Conservation (phyloP, 2,113 vertebrate species). For the Aphelocoma coerulescens region DNA sequence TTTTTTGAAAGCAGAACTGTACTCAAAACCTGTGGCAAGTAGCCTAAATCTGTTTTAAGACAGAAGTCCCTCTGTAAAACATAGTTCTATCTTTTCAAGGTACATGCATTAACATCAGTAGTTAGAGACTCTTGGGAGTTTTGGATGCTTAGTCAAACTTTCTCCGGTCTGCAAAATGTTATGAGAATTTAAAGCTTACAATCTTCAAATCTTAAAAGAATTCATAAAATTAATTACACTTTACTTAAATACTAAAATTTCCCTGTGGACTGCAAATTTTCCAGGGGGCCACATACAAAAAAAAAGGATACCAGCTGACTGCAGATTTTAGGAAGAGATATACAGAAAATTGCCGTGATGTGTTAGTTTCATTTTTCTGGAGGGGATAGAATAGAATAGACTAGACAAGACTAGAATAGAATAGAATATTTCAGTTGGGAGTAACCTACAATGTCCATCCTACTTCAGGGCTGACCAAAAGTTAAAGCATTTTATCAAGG, state of each 20-base stretch:
- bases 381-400: background rate
- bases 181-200: background rate
- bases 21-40: background rate
- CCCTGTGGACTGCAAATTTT: background rate
- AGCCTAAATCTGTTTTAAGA: background rate
- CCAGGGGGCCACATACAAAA: fast-evolving
- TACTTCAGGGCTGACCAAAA: background rate
- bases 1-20: background rate
- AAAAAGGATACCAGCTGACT: background rate
- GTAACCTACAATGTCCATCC: fast-evolving
- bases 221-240: background rate
- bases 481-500: background rate
- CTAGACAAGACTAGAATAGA: background rate
- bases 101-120: background rate
- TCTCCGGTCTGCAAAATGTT: background rate
- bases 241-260: background rate
- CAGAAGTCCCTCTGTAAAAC: background rate
- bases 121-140: background rate
- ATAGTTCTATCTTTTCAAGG: background rate
- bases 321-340: background rate
- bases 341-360: background rate
- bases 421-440: background rate
- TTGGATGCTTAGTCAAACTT: background rate
- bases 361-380: background rate
- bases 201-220: background rate